Evolutionary conservation across 2,113 vertebrate species (phyloP).

Genomic region (Mesoclemmys tuberculata): DNA sequence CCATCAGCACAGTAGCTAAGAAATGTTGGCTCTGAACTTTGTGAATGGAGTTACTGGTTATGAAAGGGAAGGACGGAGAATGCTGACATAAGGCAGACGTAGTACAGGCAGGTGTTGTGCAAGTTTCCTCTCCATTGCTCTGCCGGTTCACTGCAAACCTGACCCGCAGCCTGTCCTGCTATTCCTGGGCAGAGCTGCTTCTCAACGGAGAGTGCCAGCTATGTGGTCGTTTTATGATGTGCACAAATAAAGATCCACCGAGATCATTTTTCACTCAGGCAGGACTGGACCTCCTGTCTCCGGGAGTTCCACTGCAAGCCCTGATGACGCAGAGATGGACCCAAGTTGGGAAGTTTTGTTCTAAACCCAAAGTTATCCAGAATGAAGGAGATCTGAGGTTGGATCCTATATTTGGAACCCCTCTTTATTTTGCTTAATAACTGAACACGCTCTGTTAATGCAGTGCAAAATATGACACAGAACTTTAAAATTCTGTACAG

Average conservation of each 20-base stretch:
- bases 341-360: background rate
- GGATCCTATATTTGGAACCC: background rate
- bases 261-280: background rate
- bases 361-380: fast-evolving
- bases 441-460: constrained; percentile 39
- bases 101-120: fast-evolving
- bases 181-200: fast-evolving
- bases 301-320: background rate
- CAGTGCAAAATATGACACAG: background rate
- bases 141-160: background rate
- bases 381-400: background rate
- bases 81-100: fast-evolving
- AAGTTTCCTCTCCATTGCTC: background rate
- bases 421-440: background rate
- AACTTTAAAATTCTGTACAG: constrained; percentile 1
- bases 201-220: fast-evolving
- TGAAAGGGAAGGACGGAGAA: background rate
- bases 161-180: fast-evolving
- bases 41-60: background rate
- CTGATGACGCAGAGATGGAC: background rate
- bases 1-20: background rate
- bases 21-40: background rate
- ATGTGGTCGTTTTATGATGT: background rate
- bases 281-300: background rate
- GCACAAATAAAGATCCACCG: fast-evolving